phyloP scores from a whole-genome alignment of 1,140 invertebrate species.

The Chrysomallon squamiferum region DNA sequence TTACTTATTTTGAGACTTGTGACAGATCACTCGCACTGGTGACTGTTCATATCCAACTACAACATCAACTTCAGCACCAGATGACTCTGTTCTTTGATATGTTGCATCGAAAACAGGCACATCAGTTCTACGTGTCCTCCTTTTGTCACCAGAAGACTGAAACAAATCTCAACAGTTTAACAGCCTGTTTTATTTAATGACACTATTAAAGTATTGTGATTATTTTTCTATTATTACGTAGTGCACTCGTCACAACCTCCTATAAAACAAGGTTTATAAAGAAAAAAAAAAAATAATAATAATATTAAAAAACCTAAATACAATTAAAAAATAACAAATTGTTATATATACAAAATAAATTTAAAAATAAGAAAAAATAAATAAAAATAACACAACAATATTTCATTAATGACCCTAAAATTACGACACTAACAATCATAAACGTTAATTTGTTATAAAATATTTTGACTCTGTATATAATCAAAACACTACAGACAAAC shows the following conservation, averaged over 20 bases:
- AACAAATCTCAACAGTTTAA: background rate
- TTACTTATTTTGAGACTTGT: too few species aligned
- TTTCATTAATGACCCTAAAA: too few species aligned
- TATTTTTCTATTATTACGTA: background rate
- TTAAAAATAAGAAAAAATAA: too few species aligned
- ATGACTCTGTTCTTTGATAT: conserved; percentile 13
- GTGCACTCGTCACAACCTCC: too few species aligned
- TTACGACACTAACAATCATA: background rate
- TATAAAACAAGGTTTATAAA: too few species aligned
- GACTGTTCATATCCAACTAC: conserved; percentile 27
- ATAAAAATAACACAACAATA: too few species aligned
- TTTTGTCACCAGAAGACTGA: background rate
- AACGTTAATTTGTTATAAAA: background rate
- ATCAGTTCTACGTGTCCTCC: background rate
- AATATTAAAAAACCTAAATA: too few species aligned
- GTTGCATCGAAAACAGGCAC: conserved; percentile 37
- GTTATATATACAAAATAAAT: too few species aligned
- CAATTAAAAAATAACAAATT: too few species aligned
- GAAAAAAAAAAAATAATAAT: too few species aligned
- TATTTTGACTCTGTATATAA: background rate
- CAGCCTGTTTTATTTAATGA: too few species aligned
- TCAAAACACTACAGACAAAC: background rate
- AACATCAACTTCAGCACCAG: conserved; percentile 27
- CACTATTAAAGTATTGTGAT: background rate
- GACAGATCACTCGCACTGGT: conserved; percentile 31